phyloP scores from a whole-genome alignment of 2,888 invertebrate species.

The Entomobrya multifasciata region DNA sequence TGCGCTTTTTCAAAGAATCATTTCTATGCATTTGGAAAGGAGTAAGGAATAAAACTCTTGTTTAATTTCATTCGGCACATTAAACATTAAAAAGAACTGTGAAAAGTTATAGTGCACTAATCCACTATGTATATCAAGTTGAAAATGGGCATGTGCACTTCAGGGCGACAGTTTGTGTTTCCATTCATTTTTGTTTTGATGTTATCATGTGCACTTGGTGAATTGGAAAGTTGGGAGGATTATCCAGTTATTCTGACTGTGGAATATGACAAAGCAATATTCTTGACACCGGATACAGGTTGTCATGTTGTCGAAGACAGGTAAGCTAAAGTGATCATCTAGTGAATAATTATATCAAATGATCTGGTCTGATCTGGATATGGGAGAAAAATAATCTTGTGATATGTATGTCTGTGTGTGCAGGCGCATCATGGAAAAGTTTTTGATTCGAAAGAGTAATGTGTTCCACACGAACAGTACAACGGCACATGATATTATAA shows the following conservation, averaged over 20 bases:
- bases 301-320: conserved; percentile 72
- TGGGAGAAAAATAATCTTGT: neutral
- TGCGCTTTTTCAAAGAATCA: neutral
- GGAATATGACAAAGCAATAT: conserved; percentile 73
- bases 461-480: conserved; percentile 66
- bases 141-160: neutral
- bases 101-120: too few relatives aligned
- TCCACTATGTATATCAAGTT: too few relatives aligned
- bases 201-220: conserved; percentile 8
- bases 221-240: conserved; percentile 62
- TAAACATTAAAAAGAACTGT: too few relatives aligned
- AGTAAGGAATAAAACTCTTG: neutral
- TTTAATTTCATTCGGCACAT: too few relatives aligned
- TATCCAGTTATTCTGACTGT: conserved; percentile 75
- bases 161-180: conserved; percentile 13
- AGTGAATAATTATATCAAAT: neutral
- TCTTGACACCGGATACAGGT: conserved; percentile 73
- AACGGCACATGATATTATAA: conserved; percentile 69
- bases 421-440: conserved; percentile 67
- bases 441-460: conserved; percentile 53
- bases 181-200: conserved; percentile 3
- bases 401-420: neutral
- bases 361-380: neutral
- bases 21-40: too few relatives aligned
- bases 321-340: conserved; percentile 29